phyloP scores from a whole-genome alignment of 2,888 invertebrate species.

The Branchipolynoe longqiensis region DNA sequence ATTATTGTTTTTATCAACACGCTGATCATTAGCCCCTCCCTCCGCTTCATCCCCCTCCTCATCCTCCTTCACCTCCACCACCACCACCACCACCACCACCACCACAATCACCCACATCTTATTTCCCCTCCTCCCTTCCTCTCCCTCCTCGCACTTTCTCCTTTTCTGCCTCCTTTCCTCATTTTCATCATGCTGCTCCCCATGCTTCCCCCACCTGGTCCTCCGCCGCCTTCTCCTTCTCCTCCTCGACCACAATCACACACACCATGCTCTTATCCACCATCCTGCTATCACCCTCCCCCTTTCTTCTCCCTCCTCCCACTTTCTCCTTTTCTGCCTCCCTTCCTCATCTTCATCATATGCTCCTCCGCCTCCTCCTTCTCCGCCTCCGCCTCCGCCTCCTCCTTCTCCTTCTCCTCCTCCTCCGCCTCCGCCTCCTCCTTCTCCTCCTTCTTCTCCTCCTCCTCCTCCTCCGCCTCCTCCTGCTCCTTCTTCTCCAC shows the following conservation, averaged over 20 bases:
- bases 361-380: constrained; percentile 4
- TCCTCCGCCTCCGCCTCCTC: background rate
- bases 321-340: too few relatives aligned
- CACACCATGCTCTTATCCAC: too few relatives aligned
- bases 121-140: background rate
- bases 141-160: background rate
- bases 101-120: background rate
- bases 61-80: background rate
- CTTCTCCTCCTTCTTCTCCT: background rate
- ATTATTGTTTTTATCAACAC: constrained; percentile 50
- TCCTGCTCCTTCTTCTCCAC: background rate
- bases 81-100: background rate
- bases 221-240: background rate
- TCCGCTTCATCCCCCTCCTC: background rate
- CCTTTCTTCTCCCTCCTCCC: background rate
- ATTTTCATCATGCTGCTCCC: too few relatives aligned
- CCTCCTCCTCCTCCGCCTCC: background rate
- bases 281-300: too few relatives aligned
- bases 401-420: background rate
- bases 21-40: constrained; percentile 20
- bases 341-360: background rate
- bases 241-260: background rate
- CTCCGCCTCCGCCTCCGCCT: background rate
- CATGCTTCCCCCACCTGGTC: background rate
- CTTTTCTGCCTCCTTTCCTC: too few relatives aligned